Evolutionary conservation across 2,797 vertebrate genomes (phyloP), one percentile per base, ranked within the genome.

Genomic region (Poeciliopsis infans): DNA sequence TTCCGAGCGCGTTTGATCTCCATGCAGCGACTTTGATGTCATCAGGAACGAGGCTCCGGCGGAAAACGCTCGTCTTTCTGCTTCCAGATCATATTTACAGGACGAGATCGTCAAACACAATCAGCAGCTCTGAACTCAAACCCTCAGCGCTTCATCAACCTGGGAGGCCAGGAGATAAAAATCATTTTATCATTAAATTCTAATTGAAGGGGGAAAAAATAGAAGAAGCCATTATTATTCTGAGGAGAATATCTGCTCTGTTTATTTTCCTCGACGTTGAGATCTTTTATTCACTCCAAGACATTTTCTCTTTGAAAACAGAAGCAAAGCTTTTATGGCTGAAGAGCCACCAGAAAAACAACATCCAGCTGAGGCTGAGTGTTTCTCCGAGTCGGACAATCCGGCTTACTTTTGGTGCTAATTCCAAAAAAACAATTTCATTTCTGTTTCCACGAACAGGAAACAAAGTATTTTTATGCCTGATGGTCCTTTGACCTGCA

Each of bases 1-100:
- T 91, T 88, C 84, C 83, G 59, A 16, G 53, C 72, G 82, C 83
- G 78, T 90, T 93, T 91, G 85, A 93, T 89, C 86, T 87, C 46
- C 66, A 88, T 82, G 88, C 70, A 75, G 64, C 55, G 81, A 72
- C 90, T 93, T 93, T 93, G 88, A 92, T 87, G 82, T 83, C 84
- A 80, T 88, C 86, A 79, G 53, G 79, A 87, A 70, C 2, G 55
- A 87, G 74, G 74, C 25, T 80, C 33, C 64, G 68, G 61, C 79
- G 59, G 76, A 74, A 76, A 78, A 87, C 72, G 71, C 61, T 81
- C 64, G 13, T 79, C 85, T 83, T 74, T 82, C 25, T 69, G 6
- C 80, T 41, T 71, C 25, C 47, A 55, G 25, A 43, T 83, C 74
- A 80, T 79, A 79, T 79, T 84, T 78, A 33, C 61, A 74, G 79